A percentile compares a stretch with the other conserved stretches of the same genome.
Conservation (phyloP, 2,888 invertebrate species). For the Caenorhabditis zanzibari region DNA sequence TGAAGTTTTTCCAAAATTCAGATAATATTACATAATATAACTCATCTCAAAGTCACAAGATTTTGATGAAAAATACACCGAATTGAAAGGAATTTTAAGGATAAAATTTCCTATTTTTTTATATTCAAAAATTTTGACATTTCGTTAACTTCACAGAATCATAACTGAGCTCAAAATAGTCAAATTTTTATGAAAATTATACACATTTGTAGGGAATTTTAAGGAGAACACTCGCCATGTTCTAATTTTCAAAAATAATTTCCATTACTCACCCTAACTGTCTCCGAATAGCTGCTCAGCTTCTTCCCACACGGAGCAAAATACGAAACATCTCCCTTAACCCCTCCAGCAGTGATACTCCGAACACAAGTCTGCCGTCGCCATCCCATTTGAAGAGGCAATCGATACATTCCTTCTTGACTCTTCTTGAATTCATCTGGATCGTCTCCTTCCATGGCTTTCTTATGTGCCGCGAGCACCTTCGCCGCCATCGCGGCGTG, state of each 20-base stretch:
- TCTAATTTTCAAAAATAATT: background rate
- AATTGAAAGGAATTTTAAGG: too few species aligned
- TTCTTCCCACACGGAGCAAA: slow-evolving; percentile 88
- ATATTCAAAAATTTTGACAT: too few species aligned
- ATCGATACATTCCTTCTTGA: slow-evolving; percentile 34
- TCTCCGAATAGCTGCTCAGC: slow-evolving; percentile 87
- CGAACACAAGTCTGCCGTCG: slow-evolving; percentile 78
- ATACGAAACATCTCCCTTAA: slow-evolving; percentile 95
- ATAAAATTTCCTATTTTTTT: too few species aligned
- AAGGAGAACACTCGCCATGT: background rate
- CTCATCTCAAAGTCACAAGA: too few species aligned
- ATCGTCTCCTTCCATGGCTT: slow-evolving; percentile 10
- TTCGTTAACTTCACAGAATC: too few species aligned
- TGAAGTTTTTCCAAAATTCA: too few species aligned
- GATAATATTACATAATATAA: too few species aligned
- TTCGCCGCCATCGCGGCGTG: slow-evolving; percentile 21
- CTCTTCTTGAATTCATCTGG: slow-evolving; percentile 8
- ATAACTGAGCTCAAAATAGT: too few species aligned
- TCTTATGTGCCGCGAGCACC: slow-evolving; percentile 13
- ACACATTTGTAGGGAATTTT: too few species aligned
- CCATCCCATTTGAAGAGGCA: slow-evolving; percentile 73
- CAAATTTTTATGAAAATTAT: too few species aligned
- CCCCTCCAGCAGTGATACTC: slow-evolving; percentile 86
- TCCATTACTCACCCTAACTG: slow-evolving; percentile 85
- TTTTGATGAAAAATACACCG: too few species aligned